A percentile compares a stretch with the other conserved stretches of the same genome.
Conservation (phyloP, 2,113 vertebrate genomes). For the Gallinago paraguaiae region DNA sequence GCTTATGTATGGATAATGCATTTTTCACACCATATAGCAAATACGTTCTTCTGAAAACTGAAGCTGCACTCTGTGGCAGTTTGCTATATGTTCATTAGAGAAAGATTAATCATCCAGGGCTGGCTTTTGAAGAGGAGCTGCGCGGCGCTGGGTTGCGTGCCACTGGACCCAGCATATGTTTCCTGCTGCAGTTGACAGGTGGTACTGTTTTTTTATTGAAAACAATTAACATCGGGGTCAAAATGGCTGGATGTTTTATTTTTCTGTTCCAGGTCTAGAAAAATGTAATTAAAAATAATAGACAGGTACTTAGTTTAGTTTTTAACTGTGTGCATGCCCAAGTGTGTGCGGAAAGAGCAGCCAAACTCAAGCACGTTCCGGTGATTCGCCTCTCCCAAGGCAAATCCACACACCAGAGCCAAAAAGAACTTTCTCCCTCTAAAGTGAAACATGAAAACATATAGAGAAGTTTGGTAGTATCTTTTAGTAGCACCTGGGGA, state of each 20-base stretch:
- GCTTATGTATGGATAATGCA: neutral
- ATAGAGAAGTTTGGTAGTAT: rapidly evolving
- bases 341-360: neutral
- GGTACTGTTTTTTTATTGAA: neutral
- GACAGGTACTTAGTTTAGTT: neutral
- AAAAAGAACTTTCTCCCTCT: neutral
- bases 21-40: neutral
- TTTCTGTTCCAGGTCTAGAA: neutral
- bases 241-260: neutral
- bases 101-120: neutral
- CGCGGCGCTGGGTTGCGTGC: neutral
- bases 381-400: neutral
- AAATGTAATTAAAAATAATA: conserved; percentile 30
- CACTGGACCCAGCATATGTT: conserved; percentile 3
- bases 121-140: neutral
- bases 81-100: neutral
- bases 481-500: neutral
- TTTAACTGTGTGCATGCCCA: neutral
- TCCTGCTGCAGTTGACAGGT: conserved; percentile 21
- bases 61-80: neutral
- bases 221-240: conserved; percentile 46
- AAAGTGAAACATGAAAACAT: neutral
- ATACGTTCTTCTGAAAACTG: neutral
- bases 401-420: neutral
- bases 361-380: neutral